Percentiles rank a stretch among this genome's conserved stretches.
These are phyloP conservation scores for mouse (Mus musculus) DNA, from an alignment of 2,113 vertebrate genomes.

Conservation along the genomic window DNA sequence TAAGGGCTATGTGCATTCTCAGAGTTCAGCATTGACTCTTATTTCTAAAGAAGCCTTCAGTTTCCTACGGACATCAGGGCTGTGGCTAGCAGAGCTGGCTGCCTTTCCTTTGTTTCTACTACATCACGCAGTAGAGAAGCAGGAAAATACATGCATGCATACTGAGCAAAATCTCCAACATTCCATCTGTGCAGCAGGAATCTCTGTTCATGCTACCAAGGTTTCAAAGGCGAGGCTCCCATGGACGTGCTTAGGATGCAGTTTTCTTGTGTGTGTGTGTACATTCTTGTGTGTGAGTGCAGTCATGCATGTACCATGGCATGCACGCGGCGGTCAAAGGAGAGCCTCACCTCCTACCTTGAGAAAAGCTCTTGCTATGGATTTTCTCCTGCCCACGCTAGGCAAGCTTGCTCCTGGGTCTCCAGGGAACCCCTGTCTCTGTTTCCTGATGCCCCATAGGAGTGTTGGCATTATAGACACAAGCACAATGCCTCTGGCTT, in stretches of 20 bases:
- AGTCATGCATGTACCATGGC: background rate
- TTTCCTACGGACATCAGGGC: constrained; percentile 65
- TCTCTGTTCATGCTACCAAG: background rate
- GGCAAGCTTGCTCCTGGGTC: background rate
- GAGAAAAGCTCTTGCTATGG: background rate
- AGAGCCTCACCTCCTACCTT: background rate
- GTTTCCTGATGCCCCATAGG: background rate
- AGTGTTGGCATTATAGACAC: too few relatives aligned
- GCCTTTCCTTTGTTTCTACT: background rate
- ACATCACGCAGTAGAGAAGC: background rate
- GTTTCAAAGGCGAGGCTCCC: background rate
- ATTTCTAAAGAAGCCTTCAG: constrained; percentile 79
- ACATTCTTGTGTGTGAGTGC: background rate
- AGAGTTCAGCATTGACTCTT: constrained; percentile 2
- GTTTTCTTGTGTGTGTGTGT: background rate
- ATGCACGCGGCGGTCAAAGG: too few relatives aligned
- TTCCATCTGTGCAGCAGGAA: background rate
- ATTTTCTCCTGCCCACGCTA: background rate
- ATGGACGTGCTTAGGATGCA: background rate
- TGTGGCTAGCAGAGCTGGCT: constrained; percentile 20
- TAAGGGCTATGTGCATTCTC: background rate
- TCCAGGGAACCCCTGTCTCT: background rate
- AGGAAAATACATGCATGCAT: background rate
- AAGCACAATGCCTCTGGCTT: too few relatives aligned
- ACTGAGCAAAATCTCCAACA: background rate